These are phyloP conservation scores for Campaea margaritaria DNA, from an alignment of 2,888 invertebrate species.

Conservation along the genomic window DNA sequence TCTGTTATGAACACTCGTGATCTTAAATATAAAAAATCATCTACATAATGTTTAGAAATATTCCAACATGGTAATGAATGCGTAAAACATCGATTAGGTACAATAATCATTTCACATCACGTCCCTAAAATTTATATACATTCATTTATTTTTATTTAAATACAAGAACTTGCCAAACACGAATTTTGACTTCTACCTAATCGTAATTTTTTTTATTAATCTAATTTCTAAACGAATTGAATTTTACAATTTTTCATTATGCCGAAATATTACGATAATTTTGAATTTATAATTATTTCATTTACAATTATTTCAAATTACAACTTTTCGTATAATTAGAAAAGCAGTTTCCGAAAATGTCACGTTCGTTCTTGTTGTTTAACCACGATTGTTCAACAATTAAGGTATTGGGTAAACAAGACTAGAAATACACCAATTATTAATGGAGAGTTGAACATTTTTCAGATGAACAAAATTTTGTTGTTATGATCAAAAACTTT, in stretches of 20 bases:
- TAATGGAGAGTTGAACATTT: constrained; percentile 45
- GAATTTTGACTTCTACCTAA: constrained; percentile 80
- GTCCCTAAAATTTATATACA: constrained; percentile 78
- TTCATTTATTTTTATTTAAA: constrained; percentile 60
- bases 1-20: constrained; percentile 63
- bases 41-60: constrained; percentile 36
- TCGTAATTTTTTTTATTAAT: constrained; percentile 59
- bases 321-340: constrained; percentile 31
- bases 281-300: constrained; percentile 61
- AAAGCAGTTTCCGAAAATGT: constrained; percentile 41
- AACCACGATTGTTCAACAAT: constrained; percentile 44
- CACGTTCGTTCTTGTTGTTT: constrained; percentile 25
- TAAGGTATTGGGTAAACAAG: constrained; percentile 64
- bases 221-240: constrained; percentile 70
- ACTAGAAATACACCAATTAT: constrained; percentile 83
- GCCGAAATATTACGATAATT: constrained; percentile 78
- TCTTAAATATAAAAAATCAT: constrained; percentile 39
- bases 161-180: constrained; percentile 75
- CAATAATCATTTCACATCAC: constrained; percentile 71
- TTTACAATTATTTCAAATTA: constrained; percentile 45
- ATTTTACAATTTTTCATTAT: constrained; percentile 72
- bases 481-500: constrained; percentile 43
- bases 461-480: constrained; percentile 41
- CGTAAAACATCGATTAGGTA: constrained; percentile 77
- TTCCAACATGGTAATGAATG: constrained; percentile 51